Conservation (phyloP, 1,140 invertebrate genomes). For the Macrobrachium nipponense region DNA sequence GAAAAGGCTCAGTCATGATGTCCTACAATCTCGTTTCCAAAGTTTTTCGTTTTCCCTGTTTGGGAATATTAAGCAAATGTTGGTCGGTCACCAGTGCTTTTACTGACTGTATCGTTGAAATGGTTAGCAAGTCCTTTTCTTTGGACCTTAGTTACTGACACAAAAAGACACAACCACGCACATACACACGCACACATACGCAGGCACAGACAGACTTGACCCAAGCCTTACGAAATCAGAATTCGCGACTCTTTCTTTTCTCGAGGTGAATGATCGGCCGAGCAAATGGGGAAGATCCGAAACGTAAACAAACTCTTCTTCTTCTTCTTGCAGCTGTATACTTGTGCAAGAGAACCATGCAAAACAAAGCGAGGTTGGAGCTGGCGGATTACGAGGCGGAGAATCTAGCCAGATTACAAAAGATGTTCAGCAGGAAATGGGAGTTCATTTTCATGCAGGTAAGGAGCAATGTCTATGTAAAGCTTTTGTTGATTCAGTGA, state of each 20-base stretch:
- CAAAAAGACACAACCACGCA: slow-evolving; percentile 6
- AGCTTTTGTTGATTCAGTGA: too few relatives aligned
- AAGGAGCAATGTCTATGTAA: slow-evolving; percentile 65
- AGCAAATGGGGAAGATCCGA: background rate
- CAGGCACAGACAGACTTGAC: slow-evolving; percentile 19
- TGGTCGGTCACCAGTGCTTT: too few relatives aligned
- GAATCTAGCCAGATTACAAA: slow-evolving; percentile 95
- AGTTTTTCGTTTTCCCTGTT: too few relatives aligned
- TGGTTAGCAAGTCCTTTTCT: too few relatives aligned
- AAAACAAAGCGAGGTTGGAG: slow-evolving; percentile 97
- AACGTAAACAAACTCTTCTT: slow-evolving; percentile 7
- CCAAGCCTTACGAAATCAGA: background rate
- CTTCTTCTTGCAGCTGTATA: slow-evolving; percentile 85
- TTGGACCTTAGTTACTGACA: background rate
- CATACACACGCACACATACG: slow-evolving; percentile 19
- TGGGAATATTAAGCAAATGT: too few relatives aligned
- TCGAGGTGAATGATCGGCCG: too few relatives aligned
- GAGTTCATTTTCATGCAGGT: slow-evolving; percentile 99
- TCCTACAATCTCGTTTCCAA: too few relatives aligned
- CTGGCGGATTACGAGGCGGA: slow-evolving; percentile 99
- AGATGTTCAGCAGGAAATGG: slow-evolving; percentile 99
- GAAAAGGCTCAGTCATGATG: background rate
- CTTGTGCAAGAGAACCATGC: slow-evolving; percentile 99
- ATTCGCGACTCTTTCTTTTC: too few relatives aligned
- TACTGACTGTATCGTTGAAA: too few relatives aligned